Conservation (phyloP, 1,140 invertebrate genomes). For the Dendrolimus punctatus region DNA sequence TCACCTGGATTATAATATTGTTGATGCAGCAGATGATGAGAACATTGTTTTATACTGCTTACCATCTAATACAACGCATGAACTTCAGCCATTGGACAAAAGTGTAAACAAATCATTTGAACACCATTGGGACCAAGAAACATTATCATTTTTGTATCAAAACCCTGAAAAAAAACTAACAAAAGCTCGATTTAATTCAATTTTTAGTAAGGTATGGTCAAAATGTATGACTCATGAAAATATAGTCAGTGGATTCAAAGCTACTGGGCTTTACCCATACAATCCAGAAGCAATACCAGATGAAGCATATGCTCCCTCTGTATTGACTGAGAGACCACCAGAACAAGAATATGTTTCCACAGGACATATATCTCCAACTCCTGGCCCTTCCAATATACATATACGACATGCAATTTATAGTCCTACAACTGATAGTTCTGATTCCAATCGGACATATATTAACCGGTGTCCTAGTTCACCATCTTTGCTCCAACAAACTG, state of each 20-base stretch:
- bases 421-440: too few species aligned
- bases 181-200: conserved; percentile 25
- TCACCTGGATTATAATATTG: conserved; percentile 11
- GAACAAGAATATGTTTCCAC: neutral
- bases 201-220: conserved; percentile 28
- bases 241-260: conserved; percentile 13
- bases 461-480: too few species aligned
- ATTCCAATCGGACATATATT: neutral
- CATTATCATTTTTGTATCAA: conserved; percentile 8
- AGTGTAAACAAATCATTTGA: conserved; percentile 23
- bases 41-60: conserved; percentile 8
- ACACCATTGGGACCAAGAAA: conserved; percentile 20
- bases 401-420: neutral
- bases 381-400: neutral
- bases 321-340: neutral
- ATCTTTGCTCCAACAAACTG: too few species aligned
- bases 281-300: conserved; percentile 12
- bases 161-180: conserved; percentile 14
- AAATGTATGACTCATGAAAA: conserved; percentile 17
- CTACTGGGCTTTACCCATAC: conserved; percentile 12
- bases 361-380: neutral
- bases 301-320: conserved; percentile 5
- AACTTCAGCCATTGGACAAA: conserved; percentile 13
- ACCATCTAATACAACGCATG: conserved; percentile 5
- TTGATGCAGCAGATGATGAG: conserved; percentile 11